A percentile compares a stretch with the other conserved stretches of the same genome.
Evolutionary conservation across 2,888 invertebrate genomes (phyloP).

Genomic region (Nowickia ferox): DNA sequence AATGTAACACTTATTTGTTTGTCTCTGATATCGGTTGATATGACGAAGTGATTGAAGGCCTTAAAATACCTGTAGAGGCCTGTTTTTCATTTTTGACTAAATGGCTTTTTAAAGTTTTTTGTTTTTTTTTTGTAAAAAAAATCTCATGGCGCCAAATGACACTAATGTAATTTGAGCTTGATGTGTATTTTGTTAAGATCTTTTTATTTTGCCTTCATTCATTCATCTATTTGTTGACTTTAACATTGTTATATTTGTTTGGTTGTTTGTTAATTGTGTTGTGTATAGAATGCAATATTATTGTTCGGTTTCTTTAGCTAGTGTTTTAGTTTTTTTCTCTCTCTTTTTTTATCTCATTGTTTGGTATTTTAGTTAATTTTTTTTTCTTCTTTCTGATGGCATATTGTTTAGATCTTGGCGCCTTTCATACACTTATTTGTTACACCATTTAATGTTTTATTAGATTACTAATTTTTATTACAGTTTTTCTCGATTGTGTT

Average conservation of each 20-base stretch:
- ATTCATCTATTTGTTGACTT: slow-evolving; percentile 18
- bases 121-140: slow-evolving; percentile 13
- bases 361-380: slow-evolving; percentile 24
- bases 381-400: slow-evolving; percentile 31
- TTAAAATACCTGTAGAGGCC: slow-evolving; percentile 40
- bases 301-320: slow-evolving; percentile 51
- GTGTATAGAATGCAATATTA: background rate
- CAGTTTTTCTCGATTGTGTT: slow-evolving; percentile 43
- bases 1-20: slow-evolving; percentile 58
- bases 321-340: slow-evolving; percentile 28
- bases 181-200: slow-evolving; percentile 58
- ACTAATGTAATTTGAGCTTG: slow-evolving; percentile 74
- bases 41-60: slow-evolving; percentile 66
- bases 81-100: slow-evolving; percentile 23
- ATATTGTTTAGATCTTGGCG: slow-evolving; percentile 69
- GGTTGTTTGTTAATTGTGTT: slow-evolving; percentile 18
- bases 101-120: slow-evolving; percentile 58
- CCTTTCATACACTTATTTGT: slow-evolving; percentile 63
- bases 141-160: slow-evolving; percentile 74
- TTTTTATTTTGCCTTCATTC: slow-evolving; percentile 28
- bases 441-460: slow-evolving; percentile 71
- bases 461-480: slow-evolving; percentile 69
- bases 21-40: slow-evolving; percentile 32
- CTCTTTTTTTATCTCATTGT: slow-evolving; percentile 21
- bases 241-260: background rate